Conservation (phyloP, 1,140 invertebrate species). For the Liolophura sinensis region DNA sequence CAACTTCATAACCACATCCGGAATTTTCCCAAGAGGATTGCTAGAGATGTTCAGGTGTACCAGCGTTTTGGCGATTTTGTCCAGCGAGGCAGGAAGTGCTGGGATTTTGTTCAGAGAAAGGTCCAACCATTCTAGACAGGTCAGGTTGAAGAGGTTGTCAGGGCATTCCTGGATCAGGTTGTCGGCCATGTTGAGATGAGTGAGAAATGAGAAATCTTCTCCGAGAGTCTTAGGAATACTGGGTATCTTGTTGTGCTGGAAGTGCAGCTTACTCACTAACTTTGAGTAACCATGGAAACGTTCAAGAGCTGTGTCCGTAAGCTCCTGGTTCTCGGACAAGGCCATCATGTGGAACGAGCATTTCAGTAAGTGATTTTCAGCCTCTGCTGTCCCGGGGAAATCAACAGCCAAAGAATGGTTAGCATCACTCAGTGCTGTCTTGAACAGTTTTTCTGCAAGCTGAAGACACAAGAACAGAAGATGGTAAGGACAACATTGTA, state of each 20-base stretch:
- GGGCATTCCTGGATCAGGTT: slow-evolving; percentile 15
- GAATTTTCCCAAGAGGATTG: slow-evolving; percentile 37
- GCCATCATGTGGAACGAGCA: slow-evolving; percentile 18
- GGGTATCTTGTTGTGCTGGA: slow-evolving; percentile 20
- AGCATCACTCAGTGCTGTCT: too few species aligned
- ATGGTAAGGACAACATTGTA: too few species aligned
- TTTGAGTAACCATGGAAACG: slow-evolving; percentile 10
- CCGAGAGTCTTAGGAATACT: too few species aligned
- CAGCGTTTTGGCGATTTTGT: slow-evolving; percentile 10
- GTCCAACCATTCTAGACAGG: slow-evolving; percentile 19
- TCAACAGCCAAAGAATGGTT: too few species aligned
- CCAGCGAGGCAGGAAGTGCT: slow-evolving; percentile 17
- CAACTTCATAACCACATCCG: slow-evolving; percentile 21
- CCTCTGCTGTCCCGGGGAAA: too few species aligned
- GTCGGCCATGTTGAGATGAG: neutral
- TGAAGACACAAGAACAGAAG: too few species aligned
- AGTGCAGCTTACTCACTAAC: slow-evolving; percentile 30
- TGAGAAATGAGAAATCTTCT: too few species aligned
- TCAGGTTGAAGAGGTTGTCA: slow-evolving; percentile 25
- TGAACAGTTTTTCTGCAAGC: too few species aligned
- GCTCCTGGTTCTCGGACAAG: neutral
- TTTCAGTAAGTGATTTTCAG: neutral
- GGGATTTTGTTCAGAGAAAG: slow-evolving; percentile 21
- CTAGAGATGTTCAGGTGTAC: slow-evolving; percentile 27
- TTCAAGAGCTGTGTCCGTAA: slow-evolving; percentile 10